Percentiles rank a stretch among this genome's conserved stretches.
These are phyloP conservation scores for Anoura caudifer DNA, from an alignment of 2,113 vertebrate genomes.

Conservation along the genomic window DNA sequence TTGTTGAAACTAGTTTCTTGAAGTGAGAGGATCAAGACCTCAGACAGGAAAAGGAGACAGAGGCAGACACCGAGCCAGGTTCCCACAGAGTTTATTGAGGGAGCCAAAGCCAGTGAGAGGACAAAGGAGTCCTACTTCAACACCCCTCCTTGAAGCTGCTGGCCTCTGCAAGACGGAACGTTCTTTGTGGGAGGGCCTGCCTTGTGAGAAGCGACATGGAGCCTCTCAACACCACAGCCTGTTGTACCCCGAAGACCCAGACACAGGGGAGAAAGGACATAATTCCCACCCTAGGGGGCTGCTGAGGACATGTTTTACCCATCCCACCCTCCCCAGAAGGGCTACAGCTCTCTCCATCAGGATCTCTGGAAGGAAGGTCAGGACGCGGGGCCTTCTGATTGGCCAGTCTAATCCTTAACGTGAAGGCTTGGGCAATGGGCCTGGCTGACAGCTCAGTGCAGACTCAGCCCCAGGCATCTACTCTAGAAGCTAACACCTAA, in stretches of 20 bases:
- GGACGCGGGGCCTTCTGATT: not conserved
- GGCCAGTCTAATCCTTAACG: constrained; percentile 6
- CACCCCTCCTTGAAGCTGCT: not conserved
- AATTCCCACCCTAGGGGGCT: not conserved
- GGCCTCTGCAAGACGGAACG: not conserved
- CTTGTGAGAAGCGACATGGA: not conserved
- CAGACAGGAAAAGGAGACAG: not conserved
- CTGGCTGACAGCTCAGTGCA: constrained; percentile 20
- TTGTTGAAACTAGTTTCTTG: constrained; percentile 9
- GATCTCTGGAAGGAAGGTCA: constrained; percentile 33
- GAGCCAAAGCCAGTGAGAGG: constrained; percentile 34
- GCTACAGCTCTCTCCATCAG: not conserved
- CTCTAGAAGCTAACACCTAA: constrained; percentile 40
- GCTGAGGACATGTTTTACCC: not conserved
- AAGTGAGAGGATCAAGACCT: not conserved
- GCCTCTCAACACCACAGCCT: not conserved
- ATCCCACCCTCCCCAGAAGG: not conserved
- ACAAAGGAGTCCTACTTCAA: constrained; percentile 24
- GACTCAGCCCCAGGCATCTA: constrained; percentile 7
- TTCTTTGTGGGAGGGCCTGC: not conserved
- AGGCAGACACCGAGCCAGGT: constrained; percentile 12
- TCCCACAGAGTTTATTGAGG: constrained; percentile 73
- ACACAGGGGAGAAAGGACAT: not conserved
- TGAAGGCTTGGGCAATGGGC: constrained; percentile 14
- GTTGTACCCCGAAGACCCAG: not conserved